Evolutionary conservation across 2,113 vertebrate genomes (phyloP).

Genomic region (Hemichromis elongatus): DNA sequence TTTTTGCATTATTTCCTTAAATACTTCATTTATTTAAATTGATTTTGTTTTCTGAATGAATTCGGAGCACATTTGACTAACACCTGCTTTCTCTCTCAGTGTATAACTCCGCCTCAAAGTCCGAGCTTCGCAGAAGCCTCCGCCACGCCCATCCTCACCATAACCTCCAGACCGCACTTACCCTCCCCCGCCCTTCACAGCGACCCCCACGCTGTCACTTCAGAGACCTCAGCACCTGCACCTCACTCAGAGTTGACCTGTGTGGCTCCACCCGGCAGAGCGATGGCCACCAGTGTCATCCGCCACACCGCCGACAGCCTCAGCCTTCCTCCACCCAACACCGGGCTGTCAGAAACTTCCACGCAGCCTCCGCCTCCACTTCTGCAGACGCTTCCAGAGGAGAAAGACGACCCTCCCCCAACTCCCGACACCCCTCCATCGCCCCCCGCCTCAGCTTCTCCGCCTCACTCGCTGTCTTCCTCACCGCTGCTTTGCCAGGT

Average conservation of each 20-base stretch:
- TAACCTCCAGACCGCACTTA: slow-evolving; percentile 47
- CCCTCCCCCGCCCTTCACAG: neutral
- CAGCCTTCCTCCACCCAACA: slow-evolving; percentile 22
- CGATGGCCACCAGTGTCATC: slow-evolving; percentile 85
- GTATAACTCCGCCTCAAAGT: slow-evolving; percentile 97
- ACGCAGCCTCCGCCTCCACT: neutral
- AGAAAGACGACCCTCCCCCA: slow-evolving; percentile 9
- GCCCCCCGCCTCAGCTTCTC: slow-evolving; percentile 49
- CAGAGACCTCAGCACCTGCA: slow-evolving; percentile 37
- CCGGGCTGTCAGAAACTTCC: slow-evolving; percentile 17
- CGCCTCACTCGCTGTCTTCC: slow-evolving; percentile 60
- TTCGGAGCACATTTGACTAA: neutral
- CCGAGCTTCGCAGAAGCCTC: slow-evolving; percentile 83
- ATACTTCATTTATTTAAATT: neutral
- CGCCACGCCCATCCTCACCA: slow-evolving; percentile 49
- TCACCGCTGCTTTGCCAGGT: slow-evolving; percentile 88
- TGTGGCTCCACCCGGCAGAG: slow-evolving; percentile 57
- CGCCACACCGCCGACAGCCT: slow-evolving; percentile 81
- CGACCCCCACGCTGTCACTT: neutral
- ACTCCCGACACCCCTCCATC: slow-evolving; percentile 44
- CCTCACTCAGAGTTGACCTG: slow-evolving; percentile 22
- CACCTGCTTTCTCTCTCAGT: slow-evolving; percentile 69
- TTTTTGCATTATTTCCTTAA: neutral
- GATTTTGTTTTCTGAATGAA: neutral
- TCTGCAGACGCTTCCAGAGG: slow-evolving; percentile 1